Conservation (phyloP, 1,140 invertebrate genomes). For the Eriocheir sinensis region DNA sequence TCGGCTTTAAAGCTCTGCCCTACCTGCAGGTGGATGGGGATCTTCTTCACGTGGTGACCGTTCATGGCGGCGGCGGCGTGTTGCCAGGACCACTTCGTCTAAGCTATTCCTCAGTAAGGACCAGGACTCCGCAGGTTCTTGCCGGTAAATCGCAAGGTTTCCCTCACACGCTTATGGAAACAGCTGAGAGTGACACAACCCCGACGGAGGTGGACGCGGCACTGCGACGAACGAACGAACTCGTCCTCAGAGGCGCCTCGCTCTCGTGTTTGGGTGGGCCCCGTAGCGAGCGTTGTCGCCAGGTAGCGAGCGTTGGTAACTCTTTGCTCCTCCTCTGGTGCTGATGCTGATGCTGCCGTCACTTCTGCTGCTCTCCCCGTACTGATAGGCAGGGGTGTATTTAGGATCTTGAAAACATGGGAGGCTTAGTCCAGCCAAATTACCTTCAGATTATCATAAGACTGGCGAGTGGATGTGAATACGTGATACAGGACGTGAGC, state of each 20-base stretch:
- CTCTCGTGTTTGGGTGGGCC: slow-evolving; percentile 67
- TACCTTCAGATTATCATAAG: too few species aligned
- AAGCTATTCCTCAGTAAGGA: background rate
- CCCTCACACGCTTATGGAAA: background rate
- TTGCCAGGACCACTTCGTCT: background rate
- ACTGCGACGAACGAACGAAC: slow-evolving; percentile 75
- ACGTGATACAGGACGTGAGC: too few species aligned
- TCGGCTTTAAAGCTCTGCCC: slow-evolving; percentile 23
- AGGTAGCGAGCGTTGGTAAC: background rate
- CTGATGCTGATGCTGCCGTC: too few species aligned
- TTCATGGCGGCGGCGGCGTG: slow-evolving; percentile 29
- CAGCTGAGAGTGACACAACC: background rate
- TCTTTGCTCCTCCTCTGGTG: background rate
- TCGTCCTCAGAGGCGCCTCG: background rate
- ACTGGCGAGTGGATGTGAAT: too few species aligned
- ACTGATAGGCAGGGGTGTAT: too few species aligned
- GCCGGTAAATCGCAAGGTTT: background rate
- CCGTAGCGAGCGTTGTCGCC: slow-evolving; percentile 58
- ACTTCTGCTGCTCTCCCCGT: too few species aligned
- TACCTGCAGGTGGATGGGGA: slow-evolving; percentile 71
- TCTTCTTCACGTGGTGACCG: slow-evolving; percentile 67
- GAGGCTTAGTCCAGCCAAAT: too few species aligned
- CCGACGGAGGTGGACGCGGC: slow-evolving; percentile 14
- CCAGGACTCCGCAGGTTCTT: background rate
- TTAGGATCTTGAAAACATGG: too few species aligned